phyloP scores from a whole-genome alignment of 2,113 vertebrate species.

The Megaleporinus macrocephalus region DNA sequence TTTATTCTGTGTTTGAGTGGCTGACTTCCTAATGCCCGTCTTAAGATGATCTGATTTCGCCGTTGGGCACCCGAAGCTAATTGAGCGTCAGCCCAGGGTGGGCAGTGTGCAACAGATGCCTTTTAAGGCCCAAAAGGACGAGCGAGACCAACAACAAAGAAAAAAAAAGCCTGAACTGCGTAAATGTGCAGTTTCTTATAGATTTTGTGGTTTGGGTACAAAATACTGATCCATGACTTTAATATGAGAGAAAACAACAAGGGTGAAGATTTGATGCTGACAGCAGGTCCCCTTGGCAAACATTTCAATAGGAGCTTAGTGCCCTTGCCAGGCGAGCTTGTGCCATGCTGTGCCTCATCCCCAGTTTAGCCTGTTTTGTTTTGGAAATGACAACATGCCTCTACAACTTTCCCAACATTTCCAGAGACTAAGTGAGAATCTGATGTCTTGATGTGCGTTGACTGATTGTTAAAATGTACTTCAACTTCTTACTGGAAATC shows the following conservation, averaged over 20 bases:
- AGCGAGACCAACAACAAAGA: background rate
- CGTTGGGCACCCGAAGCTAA: conserved; percentile 16
- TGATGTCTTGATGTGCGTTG: background rate
- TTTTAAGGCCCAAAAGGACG: background rate
- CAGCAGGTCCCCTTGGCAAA: conserved; percentile 2
- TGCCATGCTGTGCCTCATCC: background rate
- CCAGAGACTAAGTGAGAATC: background rate
- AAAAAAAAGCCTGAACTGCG: background rate
- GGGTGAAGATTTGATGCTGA: background rate
- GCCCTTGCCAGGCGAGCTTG: background rate
- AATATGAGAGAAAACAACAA: background rate
- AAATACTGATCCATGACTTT: background rate
- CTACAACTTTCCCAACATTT: background rate
- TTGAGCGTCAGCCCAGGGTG: conserved; percentile 21
- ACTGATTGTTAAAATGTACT: background rate
- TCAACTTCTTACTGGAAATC: background rate
- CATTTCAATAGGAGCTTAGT: background rate
- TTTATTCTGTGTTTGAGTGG: background rate
- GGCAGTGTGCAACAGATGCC: background rate
- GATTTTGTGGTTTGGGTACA: background rate
- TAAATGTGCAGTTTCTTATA: background rate
- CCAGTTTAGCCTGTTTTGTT: background rate
- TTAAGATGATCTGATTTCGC: conserved; percentile 42
- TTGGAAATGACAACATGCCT: background rate
- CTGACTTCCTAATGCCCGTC: conserved; percentile 13